Conservation (phyloP, 2,888 invertebrate genomes). For the Atherix ibis region DNA sequence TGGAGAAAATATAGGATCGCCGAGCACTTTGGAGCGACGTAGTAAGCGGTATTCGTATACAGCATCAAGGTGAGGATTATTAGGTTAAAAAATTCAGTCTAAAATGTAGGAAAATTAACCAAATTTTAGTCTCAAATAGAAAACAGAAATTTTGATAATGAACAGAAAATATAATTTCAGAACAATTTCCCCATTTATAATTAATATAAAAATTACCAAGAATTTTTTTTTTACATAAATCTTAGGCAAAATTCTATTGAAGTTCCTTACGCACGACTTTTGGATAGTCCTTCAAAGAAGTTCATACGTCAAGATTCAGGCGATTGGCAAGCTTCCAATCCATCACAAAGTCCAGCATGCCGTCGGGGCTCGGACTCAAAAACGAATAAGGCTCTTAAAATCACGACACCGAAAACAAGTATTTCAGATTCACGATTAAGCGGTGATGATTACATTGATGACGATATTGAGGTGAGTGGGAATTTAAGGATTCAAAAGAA, state of each 20-base stretch:
- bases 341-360: slow-evolving; percentile 57
- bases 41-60: slow-evolving; percentile 45
- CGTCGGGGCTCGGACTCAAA: slow-evolving; percentile 36
- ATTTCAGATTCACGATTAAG: slow-evolving; percentile 74
- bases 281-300: slow-evolving; percentile 43
- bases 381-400: slow-evolving; percentile 21
- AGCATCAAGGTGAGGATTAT: slow-evolving; percentile 14
- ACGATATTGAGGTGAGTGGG: slow-evolving; percentile 34
- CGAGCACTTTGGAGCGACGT: slow-evolving; percentile 29
- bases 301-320: slow-evolving; percentile 28
- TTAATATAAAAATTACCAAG: too few relatives aligned
- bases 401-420: slow-evolving; percentile 63
- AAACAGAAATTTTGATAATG: too few relatives aligned
- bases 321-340: slow-evolving; percentile 20
- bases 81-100: too few relatives aligned
- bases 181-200: too few relatives aligned
- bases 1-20: slow-evolving; percentile 31
- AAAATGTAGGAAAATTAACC: background rate
- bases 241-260: slow-evolving; percentile 27
- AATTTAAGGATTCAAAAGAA: background rate
- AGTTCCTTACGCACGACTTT: slow-evolving; percentile 65
- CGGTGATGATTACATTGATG: slow-evolving; percentile 50
- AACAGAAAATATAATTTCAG: too few relatives aligned
- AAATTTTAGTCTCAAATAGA: too few relatives aligned
- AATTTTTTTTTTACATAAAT: background rate